Conservation (phyloP, 2,113 vertebrate genomes). For the Protobothrops mucrosquamatus region DNA sequence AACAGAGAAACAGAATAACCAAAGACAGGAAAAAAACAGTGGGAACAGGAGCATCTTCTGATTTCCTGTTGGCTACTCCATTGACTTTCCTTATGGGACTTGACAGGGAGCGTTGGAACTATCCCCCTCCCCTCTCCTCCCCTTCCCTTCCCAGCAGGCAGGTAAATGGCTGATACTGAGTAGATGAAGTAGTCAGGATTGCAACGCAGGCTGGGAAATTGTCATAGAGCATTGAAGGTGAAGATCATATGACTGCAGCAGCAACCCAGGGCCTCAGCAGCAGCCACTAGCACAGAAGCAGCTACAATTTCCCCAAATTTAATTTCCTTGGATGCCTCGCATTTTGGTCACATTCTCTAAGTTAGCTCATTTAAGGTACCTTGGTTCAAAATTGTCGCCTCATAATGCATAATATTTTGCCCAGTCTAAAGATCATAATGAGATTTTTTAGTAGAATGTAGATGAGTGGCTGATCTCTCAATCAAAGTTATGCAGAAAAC, state of each 20-base stretch:
- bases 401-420: not conserved
- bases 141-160: not conserved
- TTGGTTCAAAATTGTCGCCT: not conserved
- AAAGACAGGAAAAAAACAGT: not conserved
- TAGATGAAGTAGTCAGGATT: not conserved
- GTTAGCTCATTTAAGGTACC: not conserved
- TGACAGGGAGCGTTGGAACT: not conserved
- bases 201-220: not conserved
- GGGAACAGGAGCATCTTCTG: not conserved
- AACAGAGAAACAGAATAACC: not conserved
- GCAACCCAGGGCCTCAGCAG: not conserved
- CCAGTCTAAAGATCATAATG: not conserved
- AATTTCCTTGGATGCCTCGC: not conserved
- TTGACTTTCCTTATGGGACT: not conserved
- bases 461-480: not conserved
- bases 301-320: not conserved
- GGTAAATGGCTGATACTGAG: not conserved
- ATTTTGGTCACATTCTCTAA: not conserved
- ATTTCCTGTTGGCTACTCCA: not conserved
- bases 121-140: not conserved
- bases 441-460: not conserved
- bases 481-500: not conserved
- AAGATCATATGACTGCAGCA: not conserved
- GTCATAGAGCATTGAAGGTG: not conserved
- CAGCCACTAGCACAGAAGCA: not conserved